These are phyloP conservation scores for Xenentodon cancila DNA, from an alignment of 2,797 vertebrate species.

Conservation along the genomic window DNA sequence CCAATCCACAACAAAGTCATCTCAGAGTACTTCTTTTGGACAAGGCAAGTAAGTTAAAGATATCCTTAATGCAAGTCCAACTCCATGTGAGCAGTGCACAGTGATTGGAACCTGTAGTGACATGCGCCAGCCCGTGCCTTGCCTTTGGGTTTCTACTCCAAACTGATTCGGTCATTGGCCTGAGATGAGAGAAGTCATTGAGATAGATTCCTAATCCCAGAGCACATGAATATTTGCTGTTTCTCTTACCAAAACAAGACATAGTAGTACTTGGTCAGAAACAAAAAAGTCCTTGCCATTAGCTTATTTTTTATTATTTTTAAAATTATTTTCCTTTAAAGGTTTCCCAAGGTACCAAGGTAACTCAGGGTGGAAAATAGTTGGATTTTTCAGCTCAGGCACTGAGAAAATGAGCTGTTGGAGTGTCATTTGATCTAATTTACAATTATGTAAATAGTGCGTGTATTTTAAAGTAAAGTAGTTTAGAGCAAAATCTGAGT, in stretches of 20 bases:
- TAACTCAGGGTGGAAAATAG: neutral
- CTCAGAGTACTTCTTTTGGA: neutral
- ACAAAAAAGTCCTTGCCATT: too few species aligned
- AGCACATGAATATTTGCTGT: too few species aligned
- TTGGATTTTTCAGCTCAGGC: neutral
- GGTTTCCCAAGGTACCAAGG: neutral
- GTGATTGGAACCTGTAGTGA: too few species aligned
- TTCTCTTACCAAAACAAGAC: too few species aligned
- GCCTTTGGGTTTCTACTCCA: neutral
- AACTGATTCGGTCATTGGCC: neutral
- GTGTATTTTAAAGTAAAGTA: neutral
- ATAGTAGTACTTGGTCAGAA: neutral
- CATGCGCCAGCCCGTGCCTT: neutral
- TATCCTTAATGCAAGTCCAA: too few species aligned
- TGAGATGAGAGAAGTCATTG: too few species aligned
- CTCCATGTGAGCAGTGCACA: too few species aligned
- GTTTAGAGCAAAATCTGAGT: neutral
- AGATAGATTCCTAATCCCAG: too few species aligned
- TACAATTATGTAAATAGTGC: neutral
- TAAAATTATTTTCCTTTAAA: neutral
- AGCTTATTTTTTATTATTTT: too few species aligned
- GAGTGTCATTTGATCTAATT: neutral
- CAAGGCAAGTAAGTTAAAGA: neutral
- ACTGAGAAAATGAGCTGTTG: neutral
- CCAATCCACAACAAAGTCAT: too few species aligned